These are phyloP conservation scores for Protosalanx chinensis DNA, from an alignment of 2,797 vertebrate genomes.

Conservation along the genomic window DNA sequence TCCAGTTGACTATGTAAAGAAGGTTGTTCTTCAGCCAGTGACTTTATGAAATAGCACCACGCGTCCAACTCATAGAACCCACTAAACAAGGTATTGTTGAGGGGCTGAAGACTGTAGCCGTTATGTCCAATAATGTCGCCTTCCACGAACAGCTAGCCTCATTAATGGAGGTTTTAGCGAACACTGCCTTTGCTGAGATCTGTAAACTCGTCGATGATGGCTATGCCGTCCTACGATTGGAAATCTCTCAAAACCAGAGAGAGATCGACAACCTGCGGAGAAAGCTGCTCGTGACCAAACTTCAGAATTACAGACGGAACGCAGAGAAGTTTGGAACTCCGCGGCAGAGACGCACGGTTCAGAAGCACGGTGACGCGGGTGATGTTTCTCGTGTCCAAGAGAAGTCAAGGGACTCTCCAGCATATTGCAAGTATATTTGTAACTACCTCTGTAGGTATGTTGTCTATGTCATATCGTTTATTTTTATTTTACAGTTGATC, in stretches of 20 bases:
- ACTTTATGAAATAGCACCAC: neutral
- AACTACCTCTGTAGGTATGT: neutral
- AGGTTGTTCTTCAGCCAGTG: too few species aligned
- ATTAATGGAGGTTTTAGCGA: slow-evolving; percentile 55
- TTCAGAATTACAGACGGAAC: slow-evolving; percentile 15
- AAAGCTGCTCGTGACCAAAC: slow-evolving; percentile 26
- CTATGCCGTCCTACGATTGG: slow-evolving; percentile 42
- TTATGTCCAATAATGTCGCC: slow-evolving; percentile 5
- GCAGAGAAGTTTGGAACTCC: neutral
- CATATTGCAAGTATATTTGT: neutral
- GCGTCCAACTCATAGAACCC: neutral
- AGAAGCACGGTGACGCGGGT: neutral
- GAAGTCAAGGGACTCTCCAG: neutral
- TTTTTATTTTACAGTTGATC: neutral
- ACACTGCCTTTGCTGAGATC: slow-evolving; percentile 57
- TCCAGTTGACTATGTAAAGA: too few species aligned
- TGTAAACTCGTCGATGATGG: slow-evolving; percentile 57
- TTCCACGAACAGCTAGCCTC: slow-evolving; percentile 55
- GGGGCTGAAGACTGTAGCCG: neutral
- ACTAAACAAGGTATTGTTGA: too few species aligned
- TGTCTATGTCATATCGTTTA: neutral
- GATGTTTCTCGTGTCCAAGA: neutral
- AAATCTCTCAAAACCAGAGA: slow-evolving; percentile 39
- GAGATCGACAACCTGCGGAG: slow-evolving; percentile 31
- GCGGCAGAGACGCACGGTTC: slow-evolving; percentile 10